Conservation (phyloP, 2,888 invertebrate genomes). For the Drosophila mimica region DNA sequence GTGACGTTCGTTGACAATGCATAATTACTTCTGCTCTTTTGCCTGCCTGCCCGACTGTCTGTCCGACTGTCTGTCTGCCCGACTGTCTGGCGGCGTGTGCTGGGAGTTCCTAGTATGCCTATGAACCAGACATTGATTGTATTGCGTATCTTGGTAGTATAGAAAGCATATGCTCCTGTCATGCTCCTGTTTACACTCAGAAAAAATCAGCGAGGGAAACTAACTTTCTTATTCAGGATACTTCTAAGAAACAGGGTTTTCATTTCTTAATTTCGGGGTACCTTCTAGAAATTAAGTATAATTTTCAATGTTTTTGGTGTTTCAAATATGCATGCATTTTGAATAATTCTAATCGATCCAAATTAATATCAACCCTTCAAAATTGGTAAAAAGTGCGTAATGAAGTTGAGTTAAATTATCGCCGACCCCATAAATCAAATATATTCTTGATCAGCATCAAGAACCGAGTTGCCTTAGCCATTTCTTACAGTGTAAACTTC, state of each 20-base stretch:
- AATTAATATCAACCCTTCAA: too few relatives aligned
- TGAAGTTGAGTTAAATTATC: too few relatives aligned
- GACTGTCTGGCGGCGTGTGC: background rate
- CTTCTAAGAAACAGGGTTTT: background rate
- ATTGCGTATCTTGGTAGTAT: background rate
- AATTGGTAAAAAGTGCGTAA: too few relatives aligned
- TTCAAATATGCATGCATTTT: too few relatives aligned
- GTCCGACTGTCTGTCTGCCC: background rate
- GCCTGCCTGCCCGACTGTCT: constrained; percentile 18
- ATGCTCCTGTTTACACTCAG: too few relatives aligned
- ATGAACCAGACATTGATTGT: background rate
- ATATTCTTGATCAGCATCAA: background rate
- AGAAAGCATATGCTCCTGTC: constrained; percentile 22
- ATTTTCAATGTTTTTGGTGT: too few relatives aligned
- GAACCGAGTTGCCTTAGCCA: background rate
- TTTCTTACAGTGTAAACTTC: too few relatives aligned
- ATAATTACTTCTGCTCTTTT: constrained; percentile 63
- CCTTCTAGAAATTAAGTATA: too few relatives aligned
- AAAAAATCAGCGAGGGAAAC: background rate
- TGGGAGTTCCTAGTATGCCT: background rate
- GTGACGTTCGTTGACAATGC: constrained; percentile 50
- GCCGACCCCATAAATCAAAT: too few relatives aligned
- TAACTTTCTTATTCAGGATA: background rate
- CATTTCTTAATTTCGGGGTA: background rate
- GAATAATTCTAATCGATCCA: too few relatives aligned